Conservation (phyloP, 30 jellyfish, hydroid and myxozoan genomes). For the Pelagia noctiluca region DNA sequence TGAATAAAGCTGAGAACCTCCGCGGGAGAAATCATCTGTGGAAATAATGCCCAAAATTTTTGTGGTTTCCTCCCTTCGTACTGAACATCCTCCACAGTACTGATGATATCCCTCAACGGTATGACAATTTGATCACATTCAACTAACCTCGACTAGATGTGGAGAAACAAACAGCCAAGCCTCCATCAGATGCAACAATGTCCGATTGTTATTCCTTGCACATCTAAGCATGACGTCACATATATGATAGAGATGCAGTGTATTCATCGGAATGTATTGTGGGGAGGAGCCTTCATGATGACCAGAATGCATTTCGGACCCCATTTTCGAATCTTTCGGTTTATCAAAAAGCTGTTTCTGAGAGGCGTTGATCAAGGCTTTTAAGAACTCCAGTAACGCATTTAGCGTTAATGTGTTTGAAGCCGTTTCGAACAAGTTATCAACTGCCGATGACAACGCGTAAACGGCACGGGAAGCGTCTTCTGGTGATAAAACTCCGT, state of each 20-base stretch:
- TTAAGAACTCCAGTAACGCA: slow-evolving; percentile 77
- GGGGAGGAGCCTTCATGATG: neutral
- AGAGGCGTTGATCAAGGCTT: slow-evolving; percentile 84
- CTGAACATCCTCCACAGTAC: no score
- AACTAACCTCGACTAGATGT: slow-evolving; percentile 91
- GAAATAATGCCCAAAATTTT: no score
- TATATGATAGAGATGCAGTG: slow-evolving; percentile 92
- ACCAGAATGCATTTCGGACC: slow-evolving; percentile 46
- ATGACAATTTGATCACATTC: no score
- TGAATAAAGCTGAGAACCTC: no score
- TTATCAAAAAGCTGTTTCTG: slow-evolving; percentile 85
- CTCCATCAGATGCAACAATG: slow-evolving; percentile 85
- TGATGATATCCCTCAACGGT: no score
- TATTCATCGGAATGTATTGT: slow-evolving; percentile 76
- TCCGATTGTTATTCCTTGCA: slow-evolving; percentile 85
- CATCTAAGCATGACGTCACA: slow-evolving; percentile 98
- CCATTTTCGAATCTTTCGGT: slow-evolving; percentile 23
- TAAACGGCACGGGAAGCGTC: slow-evolving; percentile 98
- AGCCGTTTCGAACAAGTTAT: slow-evolving; percentile 93
- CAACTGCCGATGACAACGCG: slow-evolving; percentile 98
- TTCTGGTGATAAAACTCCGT: slow-evolving; percentile 90
- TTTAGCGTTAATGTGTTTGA: slow-evolving; percentile 87
- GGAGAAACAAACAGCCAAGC: slow-evolving; percentile 92
- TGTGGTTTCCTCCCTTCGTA: no score
- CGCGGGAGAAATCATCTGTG: no score